These are phyloP conservation scores for Hyla sarda DNA, from an alignment of 2,113 vertebrate species.

Conservation along the genomic window DNA sequence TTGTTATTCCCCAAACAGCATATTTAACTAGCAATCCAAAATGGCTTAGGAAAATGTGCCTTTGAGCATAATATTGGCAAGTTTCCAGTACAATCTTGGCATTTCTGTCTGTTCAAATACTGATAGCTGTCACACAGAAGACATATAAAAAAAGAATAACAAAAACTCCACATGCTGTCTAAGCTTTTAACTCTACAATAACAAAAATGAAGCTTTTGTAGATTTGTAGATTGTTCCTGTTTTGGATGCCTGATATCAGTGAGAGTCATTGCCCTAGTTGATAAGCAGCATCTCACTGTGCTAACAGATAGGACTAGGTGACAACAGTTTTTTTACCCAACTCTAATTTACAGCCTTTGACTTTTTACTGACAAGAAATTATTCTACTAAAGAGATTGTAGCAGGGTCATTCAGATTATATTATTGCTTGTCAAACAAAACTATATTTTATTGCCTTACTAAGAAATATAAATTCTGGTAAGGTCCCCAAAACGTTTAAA, in stretches of 20 bases:
- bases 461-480: neutral
- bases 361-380: neutral
- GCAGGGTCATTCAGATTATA: neutral
- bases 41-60: neutral
- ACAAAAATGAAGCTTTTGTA: slow-evolving; percentile 19
- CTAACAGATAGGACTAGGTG: neutral
- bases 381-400: neutral
- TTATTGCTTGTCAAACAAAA: neutral
- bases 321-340: neutral
- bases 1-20: neutral
- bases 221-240: neutral
- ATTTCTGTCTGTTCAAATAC: slow-evolving; percentile 46
- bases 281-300: slow-evolving; percentile 19
- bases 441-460: neutral
- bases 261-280: slow-evolving; percentile 1
- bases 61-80: slow-evolving; percentile 14
- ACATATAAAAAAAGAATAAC: slow-evolving; percentile 28
- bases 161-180: slow-evolving; percentile 20
- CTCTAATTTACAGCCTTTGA: slow-evolving; percentile 1
- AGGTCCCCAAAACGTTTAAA: too few species aligned
- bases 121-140: slow-evolving; percentile 53
- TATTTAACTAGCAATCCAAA: neutral
- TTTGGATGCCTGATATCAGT: slow-evolving; percentile 35
- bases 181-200: slow-evolving; percentile 32
- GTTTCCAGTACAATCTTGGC: slow-evolving; percentile 19